A percentile compares a stretch with the other conserved stretches of the same genome.
Conservation (phyloP, 2,113 vertebrate species). For the Poeciliopsis turrubarensis region DNA sequence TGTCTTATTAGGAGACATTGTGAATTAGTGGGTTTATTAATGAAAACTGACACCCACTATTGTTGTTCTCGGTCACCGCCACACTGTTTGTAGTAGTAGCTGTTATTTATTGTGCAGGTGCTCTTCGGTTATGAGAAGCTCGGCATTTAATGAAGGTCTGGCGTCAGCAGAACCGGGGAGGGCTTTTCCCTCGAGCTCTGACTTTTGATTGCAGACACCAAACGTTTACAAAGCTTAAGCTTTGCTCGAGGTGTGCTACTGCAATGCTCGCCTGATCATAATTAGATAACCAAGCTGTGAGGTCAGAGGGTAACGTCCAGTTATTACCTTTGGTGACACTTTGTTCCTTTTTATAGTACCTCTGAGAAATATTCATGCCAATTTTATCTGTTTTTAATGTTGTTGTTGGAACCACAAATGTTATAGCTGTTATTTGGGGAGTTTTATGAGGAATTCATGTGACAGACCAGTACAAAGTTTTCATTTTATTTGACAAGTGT, state of each 20-base stretch:
- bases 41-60: conserved; percentile 31
- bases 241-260: background rate
- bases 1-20: conserved; percentile 21
- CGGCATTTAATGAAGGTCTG: conserved; percentile 27
- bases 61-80: conserved; percentile 29
- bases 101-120: conserved; percentile 25
- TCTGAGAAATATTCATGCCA: background rate
- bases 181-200: conserved; percentile 25
- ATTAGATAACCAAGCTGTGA: background rate
- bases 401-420: no score
- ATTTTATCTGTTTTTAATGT: background rate
- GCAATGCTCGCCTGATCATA: background rate
- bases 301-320: background rate
- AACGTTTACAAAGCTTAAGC: background rate
- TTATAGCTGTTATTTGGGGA: background rate
- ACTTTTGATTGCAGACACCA: conserved; percentile 1
- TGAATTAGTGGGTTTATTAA: conserved; percentile 30
- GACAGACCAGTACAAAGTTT: background rate
- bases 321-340: background rate
- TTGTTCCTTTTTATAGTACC: background rate
- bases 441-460: background rate
- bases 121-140: conserved; percentile 19
- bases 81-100: conserved; percentile 17
- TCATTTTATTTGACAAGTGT: background rate
- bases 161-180: conserved; percentile 32